Base-by-base conservation (phyloP, 2,888 invertebrate genomes). In the Artemia sinica region DNA sequence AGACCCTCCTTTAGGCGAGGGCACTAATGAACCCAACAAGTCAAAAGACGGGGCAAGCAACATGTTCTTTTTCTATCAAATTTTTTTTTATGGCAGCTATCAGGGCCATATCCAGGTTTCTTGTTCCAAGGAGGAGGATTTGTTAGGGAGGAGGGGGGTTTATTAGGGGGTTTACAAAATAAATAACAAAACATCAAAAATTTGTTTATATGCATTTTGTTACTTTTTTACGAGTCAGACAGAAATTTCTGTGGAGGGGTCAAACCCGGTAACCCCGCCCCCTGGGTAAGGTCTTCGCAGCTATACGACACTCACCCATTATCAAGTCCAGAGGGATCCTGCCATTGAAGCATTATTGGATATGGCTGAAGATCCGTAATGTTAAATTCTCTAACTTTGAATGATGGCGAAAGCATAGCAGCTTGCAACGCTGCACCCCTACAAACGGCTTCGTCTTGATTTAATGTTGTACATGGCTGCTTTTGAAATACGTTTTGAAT, bases 381-480 rank as follows among this genome's bases (percentile, higher is more conserved):
- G 73, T 85, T 85, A 79, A 99, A 97, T 74, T 98, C 97, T 70
- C 95, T 85, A 71, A 98, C 96, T 76, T 95, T 86, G 76, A 97
- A 94, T 18, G 94, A 93, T 51, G 98, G 98, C 69, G 93, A 93
- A 75, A 98, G 83, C 82, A 97, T 96, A 18, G 98, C 98, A 75
- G 90, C 89, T 76, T 80, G 80, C 70, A 97, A 81, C 49, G 96
- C 95, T 78, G 95, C 96, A 4, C 98, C 97, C 70, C 97, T 85
- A 4, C 95, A 84, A 49, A 98, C 96, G 0, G 97, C 91, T 79
- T 99, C 98, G 77, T 99, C 98, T 78, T 91, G 91, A 79, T 99
- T 99, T 71, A 99, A 81, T 41, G 98, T 97, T 48, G 97, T 98
- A 72, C 92, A 91, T 8, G 92, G 86, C 66, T 85, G 82, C 76